phyloP scores from a whole-genome alignment of 2,888 invertebrate species.

The Brachyptera putata region DNA sequence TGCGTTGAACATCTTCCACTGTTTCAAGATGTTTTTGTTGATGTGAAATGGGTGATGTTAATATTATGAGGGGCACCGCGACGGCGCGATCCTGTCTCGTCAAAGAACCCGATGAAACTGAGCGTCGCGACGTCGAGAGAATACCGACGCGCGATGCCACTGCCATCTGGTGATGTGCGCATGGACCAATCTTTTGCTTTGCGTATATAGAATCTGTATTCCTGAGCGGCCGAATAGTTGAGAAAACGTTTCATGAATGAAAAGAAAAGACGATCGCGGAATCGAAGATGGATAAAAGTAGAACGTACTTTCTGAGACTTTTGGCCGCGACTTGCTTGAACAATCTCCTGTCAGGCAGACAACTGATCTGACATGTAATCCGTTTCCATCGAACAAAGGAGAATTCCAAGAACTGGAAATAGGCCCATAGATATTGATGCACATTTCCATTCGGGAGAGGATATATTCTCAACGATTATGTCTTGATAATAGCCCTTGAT shows the following conservation, averaged over 20 bases:
- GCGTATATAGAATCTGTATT: neutral
- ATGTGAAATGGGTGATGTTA: neutral
- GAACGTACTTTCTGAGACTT: neutral
- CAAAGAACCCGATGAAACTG: conserved; percentile 23
- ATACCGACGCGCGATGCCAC: conserved; percentile 10
- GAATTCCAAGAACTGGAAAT: too few relatives aligned
- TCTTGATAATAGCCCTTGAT: too few relatives aligned
- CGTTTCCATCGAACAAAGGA: neutral
- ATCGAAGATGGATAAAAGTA: neutral
- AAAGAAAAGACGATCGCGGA: conserved; percentile 12
- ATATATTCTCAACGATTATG: too few relatives aligned
- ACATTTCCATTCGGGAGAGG: too few relatives aligned
- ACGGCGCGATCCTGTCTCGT: conserved; percentile 2
- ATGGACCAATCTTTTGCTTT: neutral
- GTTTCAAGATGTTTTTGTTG: neutral
- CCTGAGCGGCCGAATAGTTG: conserved; percentile 13
- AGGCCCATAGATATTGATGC: too few relatives aligned
- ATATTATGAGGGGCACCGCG: neutral
- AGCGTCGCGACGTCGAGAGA: conserved; percentile 11
- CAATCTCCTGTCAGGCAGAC: neutral
- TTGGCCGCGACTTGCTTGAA: neutral
- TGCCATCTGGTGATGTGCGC: conserved; percentile 2
- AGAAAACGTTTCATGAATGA: neutral
- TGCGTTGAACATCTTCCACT: too few relatives aligned
- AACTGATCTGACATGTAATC: neutral